Evolutionary conservation across 2,888 invertebrate species (phyloP).

Genomic region (Acrobasis consociella): DNA sequence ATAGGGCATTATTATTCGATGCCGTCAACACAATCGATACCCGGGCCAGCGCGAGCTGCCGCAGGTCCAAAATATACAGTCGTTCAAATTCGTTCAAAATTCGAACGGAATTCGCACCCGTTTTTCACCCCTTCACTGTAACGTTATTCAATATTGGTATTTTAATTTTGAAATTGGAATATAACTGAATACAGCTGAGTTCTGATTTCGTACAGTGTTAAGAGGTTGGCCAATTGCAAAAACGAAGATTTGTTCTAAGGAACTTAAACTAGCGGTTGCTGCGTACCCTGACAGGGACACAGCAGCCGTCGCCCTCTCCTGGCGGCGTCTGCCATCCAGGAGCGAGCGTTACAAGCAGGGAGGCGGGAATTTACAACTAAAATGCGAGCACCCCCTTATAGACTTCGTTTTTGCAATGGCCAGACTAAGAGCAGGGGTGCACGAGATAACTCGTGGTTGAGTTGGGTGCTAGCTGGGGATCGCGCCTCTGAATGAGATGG

Average conservation of each 20-base stretch:
- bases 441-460: slow-evolving; percentile 91
- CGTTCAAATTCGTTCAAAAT: slow-evolving; percentile 27
- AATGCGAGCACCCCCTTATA: slow-evolving; percentile 87
- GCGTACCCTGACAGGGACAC: neutral
- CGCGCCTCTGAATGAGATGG: slow-evolving; percentile 85
- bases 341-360: slow-evolving; percentile 66
- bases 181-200: slow-evolving; percentile 40
- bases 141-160: slow-evolving; percentile 52
- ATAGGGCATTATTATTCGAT: slow-evolving; percentile 67
- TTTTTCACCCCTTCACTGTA: slow-evolving; percentile 79
- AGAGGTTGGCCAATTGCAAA: slow-evolving; percentile 84
- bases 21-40: slow-evolving; percentile 19
- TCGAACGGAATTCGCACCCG: slow-evolving; percentile 62
- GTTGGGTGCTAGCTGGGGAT: slow-evolving; percentile 83
- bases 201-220: slow-evolving; percentile 75
- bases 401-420: slow-evolving; percentile 89
- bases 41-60: slow-evolving; percentile 7
- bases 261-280: slow-evolving; percentile 64
- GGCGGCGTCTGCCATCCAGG: slow-evolving; percentile 25
- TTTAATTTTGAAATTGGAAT: slow-evolving; percentile 38
- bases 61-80: slow-evolving; percentile 22
- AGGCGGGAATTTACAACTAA: slow-evolving; percentile 77
- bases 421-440: slow-evolving; percentile 92
- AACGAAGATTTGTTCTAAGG: slow-evolving; percentile 82
- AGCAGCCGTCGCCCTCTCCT: slow-evolving; percentile 13